Percentiles rank a stretch among this genome's conserved stretches.
These are phyloP conservation scores for Liopterus haemorrhoidalis DNA, from an alignment of 2,888 invertebrate species.

Conservation along the genomic window DNA sequence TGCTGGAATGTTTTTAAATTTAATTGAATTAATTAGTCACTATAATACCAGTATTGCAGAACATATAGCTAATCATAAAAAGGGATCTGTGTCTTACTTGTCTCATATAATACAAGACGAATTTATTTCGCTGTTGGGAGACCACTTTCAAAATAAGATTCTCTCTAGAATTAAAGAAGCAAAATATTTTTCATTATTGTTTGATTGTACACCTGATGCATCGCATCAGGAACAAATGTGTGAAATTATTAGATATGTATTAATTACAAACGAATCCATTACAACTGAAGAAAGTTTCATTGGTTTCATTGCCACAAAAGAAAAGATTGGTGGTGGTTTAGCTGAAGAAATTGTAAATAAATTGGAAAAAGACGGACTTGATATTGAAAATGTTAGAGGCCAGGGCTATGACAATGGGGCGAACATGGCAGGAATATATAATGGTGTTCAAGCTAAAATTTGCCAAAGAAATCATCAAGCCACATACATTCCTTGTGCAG, in stretches of 20 bases:
- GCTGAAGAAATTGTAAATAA: neutral
- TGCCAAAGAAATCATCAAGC: slow-evolving; percentile 25
- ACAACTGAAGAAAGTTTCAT: slow-evolving; percentile 16
- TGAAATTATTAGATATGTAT: slow-evolving; percentile 8
- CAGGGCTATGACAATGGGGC: slow-evolving; percentile 29
- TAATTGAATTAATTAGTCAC: neutral
- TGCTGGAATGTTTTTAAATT: neutral
- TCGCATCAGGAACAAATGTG: slow-evolving; percentile 25
- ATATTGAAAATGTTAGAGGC: neutral
- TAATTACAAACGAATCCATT: neutral
- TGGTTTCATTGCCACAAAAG: slow-evolving; percentile 13
- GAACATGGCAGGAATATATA: slow-evolving; percentile 27
- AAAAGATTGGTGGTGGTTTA: slow-evolving; percentile 6
- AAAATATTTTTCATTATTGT: slow-evolving; percentile 27
- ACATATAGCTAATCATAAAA: slow-evolving; percentile 11
- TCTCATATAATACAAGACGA: slow-evolving; percentile 18
- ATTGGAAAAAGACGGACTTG: neutral
- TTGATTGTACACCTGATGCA: slow-evolving; percentile 26
- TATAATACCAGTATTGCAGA: neutral
- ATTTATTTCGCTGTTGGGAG: slow-evolving; percentile 19
- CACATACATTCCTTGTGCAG: neutral
- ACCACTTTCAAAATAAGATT: slow-evolving; percentile 20
- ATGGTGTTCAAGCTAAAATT: slow-evolving; percentile 22
- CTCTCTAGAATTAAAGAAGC: slow-evolving; percentile 21
- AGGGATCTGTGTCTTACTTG: slow-evolving; percentile 20